These are phyloP conservation scores for Centruroides vittatus DNA, from an alignment of 1,140 invertebrate species.

Conservation along the genomic window DNA sequence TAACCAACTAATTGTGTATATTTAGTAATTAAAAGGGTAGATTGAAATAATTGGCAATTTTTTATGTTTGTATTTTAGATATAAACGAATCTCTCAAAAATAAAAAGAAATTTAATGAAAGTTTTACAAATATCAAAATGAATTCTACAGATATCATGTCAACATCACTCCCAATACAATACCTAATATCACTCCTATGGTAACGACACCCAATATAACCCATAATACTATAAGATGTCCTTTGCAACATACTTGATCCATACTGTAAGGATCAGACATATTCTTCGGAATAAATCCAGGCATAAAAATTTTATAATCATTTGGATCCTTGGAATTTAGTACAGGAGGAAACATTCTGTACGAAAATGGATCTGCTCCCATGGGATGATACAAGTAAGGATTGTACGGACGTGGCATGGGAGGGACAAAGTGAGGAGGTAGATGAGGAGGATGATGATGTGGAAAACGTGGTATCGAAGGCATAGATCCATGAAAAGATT, in stretches of 20 bases:
- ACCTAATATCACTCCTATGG: conserved; percentile 26
- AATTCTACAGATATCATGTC: not conserved
- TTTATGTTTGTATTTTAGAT: too few species aligned
- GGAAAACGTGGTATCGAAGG: not conserved
- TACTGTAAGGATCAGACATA: conserved; percentile 7
- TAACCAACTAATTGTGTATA: too few species aligned
- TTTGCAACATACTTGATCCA: conserved; percentile 20
- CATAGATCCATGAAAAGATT: not conserved
- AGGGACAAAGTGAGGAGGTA: not conserved
- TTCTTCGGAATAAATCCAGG: not conserved
- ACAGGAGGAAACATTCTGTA: not conserved
- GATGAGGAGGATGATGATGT: not conserved
- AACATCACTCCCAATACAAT: conserved; percentile 23
- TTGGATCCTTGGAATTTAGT: not conserved
- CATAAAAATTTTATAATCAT: not conserved
- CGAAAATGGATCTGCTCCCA: not conserved
- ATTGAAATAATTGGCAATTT: too few species aligned
- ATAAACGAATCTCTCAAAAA: too few species aligned
- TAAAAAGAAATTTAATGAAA: too few species aligned
- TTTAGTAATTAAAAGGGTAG: too few species aligned
- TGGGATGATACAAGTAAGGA: not conserved
- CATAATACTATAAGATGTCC: conserved; percentile 26
- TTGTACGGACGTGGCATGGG: not conserved
- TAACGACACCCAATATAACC: conserved; percentile 26
- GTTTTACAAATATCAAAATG: too few species aligned